Conservation (phyloP, 2,113 vertebrate species). For the Rissa tridactyla region DNA sequence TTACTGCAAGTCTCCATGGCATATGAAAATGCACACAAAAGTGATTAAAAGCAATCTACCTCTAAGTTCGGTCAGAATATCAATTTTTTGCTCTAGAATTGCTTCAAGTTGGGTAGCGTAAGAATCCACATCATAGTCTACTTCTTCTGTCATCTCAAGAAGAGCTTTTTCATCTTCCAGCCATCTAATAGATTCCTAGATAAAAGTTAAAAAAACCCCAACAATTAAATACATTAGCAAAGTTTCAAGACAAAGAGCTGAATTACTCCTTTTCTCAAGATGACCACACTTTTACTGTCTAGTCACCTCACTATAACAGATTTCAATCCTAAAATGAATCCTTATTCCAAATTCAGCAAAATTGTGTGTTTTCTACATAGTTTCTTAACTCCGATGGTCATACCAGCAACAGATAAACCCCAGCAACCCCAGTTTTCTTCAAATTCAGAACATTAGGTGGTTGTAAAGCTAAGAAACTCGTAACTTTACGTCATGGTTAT, state of each 20-base stretch:
- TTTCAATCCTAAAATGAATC: not conserved
- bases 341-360: not conserved
- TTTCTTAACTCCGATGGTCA: not conserved
- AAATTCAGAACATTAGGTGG: not conserved
- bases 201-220: not conserved
- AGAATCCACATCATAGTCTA: slow-evolving; percentile 96
- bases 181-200: slow-evolving; percentile 93
- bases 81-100: slow-evolving; percentile 96
- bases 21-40: not conserved
- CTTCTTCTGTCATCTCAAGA: slow-evolving; percentile 97
- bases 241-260: not conserved
- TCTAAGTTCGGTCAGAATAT: slow-evolving; percentile 91
- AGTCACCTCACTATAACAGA: not conserved
- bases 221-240: not conserved
- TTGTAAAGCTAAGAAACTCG: not conserved
- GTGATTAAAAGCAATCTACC: slow-evolving; percentile 73
- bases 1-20: not conserved
- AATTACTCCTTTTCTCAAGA: not conserved
- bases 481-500: not conserved
- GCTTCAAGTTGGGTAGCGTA: slow-evolving; percentile 95
- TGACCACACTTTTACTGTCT: not conserved
- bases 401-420: not conserved
- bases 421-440: not conserved
- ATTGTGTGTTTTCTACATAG: not conserved
- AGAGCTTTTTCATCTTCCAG: slow-evolving; percentile 94